phyloP scores from a whole-genome alignment of 2,113 vertebrate species.

The Etheostoma spectabile region DNA sequence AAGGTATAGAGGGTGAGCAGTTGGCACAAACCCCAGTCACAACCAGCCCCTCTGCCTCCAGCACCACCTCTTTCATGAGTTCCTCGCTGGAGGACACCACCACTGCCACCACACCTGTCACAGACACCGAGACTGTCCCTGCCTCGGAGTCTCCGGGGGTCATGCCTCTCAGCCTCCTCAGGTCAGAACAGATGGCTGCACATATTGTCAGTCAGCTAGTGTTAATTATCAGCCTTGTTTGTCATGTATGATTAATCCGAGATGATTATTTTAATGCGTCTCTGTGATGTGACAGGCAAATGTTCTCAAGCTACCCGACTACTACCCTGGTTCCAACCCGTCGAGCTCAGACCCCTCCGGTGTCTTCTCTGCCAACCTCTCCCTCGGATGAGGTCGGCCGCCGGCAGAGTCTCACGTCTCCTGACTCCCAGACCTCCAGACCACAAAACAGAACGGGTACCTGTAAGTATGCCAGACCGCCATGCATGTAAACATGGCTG shows the following conservation, averaged over 20 bases:
- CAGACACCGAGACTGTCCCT: conserved; percentile 95
- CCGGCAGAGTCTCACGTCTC: conserved; percentile 96
- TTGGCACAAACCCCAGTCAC: conserved; percentile 96
- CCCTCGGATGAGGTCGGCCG: conserved; percentile 96
- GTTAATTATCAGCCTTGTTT: not conserved
- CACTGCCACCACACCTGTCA: conserved; percentile 97
- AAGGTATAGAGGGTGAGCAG: conserved; percentile 87
- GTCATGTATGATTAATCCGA: accelerated
- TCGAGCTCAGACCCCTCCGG: conserved; percentile 95
- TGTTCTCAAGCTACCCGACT: conserved; percentile 99
- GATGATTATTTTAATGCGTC: not conserved
- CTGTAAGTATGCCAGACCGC: conserved; percentile 62
- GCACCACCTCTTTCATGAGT: conserved; percentile 99
- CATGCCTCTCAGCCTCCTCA: conserved; percentile 97
- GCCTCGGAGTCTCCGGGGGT: conserved; percentile 96
- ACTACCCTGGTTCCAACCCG: conserved; percentile 92
- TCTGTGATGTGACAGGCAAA: conserved; percentile 87
- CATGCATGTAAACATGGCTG: not conserved
- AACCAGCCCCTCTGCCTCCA: conserved; percentile 97
- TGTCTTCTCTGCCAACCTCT: conserved; percentile 95
- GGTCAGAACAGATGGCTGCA: conserved; percentile 77
- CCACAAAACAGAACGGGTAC: conserved; percentile 90
- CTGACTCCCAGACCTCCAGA: conserved; percentile 91
- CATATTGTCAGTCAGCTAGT: not conserved
- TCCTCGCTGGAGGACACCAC: conserved; percentile 98